Evolutionary conservation across 2,888 invertebrate species (phyloP), one percentile per base, ranked within the genome.

Genomic region (Protodeltote pygarga): DNA sequence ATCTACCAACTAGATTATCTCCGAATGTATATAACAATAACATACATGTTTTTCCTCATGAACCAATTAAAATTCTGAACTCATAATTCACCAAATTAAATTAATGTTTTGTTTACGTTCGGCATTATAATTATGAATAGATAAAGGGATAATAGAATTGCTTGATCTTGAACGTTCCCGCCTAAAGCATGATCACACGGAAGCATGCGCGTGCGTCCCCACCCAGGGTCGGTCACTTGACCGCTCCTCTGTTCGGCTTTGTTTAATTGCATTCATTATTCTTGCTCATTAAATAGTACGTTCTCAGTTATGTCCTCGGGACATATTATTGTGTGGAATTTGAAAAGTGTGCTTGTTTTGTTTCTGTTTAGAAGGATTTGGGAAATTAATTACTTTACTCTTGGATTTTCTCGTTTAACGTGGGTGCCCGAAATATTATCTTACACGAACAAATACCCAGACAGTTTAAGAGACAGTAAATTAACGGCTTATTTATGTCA

Each of bases 111-210:
- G 21, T 35, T 53, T 49, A 29, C 13, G 9, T 32, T n/a, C 16
- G 8, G 1, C 29, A n/a, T 47, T 21, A 60, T 49, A 53, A 16
- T 21, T 52, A 62, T 67, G 32, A 46, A 42, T 59, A 65, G 63
- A 67, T 68, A 59, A 73, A 73, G 65, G 70, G 70, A 71, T 70
- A 73, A 73, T 73, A 62, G 63, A 72, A 61, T 68, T 61, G 34
- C 49, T 65, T 68, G 68, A 31, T 58, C 67, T 70, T 68, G 71
- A 68, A 70, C 49, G 50, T 40, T 51, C 51, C 35, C 37, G 64
- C 63, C 61, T 59, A 61, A 66, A 70, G 71, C 50, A 60, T 55
- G 67, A 66, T 66, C 67, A 77, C 60, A 67, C 83, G 83, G 83
- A 83, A 83, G 77, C 53, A 46, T 49, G 46, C 63, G 58, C 66